Evolutionary conservation across 53 echinoderm and acorn worm genomes (phyloP), one percentile per base, ranked within the genome.

Genomic region (Glandiceps talaboti): DNA sequence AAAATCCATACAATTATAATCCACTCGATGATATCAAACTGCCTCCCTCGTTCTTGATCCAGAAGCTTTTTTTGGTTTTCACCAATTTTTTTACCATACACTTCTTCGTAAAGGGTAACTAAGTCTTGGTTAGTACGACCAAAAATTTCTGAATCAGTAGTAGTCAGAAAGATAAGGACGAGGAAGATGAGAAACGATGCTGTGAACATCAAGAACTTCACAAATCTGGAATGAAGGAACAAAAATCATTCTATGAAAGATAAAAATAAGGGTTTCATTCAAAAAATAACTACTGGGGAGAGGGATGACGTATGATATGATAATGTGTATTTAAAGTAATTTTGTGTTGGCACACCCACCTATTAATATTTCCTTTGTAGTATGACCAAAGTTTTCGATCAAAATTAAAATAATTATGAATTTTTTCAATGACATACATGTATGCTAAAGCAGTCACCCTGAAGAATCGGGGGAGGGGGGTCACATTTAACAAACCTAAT

Each of bases 201-300:
- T 31, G 93, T 83, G 76, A 91, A 90, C 97, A 97, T 93, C 84
- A 93, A 84, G 80, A 97, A 97, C 79, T 93, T 97, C 30, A 97
- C 88, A 87, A 91, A 93, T 73, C 93, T 97, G 6, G 64, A 12
- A 45, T 45, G 64, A 45, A 45, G 20, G 64, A 45, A 45, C 6
- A 20, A 45, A 45, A 45, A 45, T 12, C 64, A 45, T 12, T 12
- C 20, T 12, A 12, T 45, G 64, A 6, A 45, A 45, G 64, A 45
- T 45, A 12, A 45, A n/a, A n/a, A n/a, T n/a, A n/a, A n/a, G n/a
- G n/a, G n/a, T n/a, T n/a, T n/a, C n/a, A n/a, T n/a, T n/a, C n/a
- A n/a, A n/a, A n/a, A n/a, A n/a, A n/a, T n/a, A n/a, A n/a, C n/a
- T n/a, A n/a, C n/a, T n/a, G n/a, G n/a, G n/a, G n/a, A n/a, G n/a